A percentile compares a stretch with the other conserved stretches of the same genome.
Conservation (phyloP, 2,888 invertebrate genomes). For the Watsonalla cultraria region DNA sequence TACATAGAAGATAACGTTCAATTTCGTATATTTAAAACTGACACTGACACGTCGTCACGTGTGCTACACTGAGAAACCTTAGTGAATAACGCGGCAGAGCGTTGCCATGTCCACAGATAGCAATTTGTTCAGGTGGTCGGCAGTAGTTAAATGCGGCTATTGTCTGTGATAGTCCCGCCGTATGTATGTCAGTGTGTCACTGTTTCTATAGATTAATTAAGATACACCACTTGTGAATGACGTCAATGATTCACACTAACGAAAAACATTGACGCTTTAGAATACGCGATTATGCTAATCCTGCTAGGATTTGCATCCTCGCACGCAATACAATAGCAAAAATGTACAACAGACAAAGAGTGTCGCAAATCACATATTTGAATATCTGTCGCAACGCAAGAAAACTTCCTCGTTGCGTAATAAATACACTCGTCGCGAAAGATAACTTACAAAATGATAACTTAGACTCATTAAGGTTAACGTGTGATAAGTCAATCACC, state of each 20-base stretch:
- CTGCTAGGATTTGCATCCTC: too few relatives aligned
- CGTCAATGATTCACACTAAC: conserved; percentile 7
- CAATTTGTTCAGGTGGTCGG: conserved; percentile 1
- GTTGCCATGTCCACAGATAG: not conserved
- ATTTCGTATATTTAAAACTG: too few relatives aligned
- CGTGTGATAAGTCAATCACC: not conserved
- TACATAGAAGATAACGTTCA: too few relatives aligned
- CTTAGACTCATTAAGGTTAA: not conserved
- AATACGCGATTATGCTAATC: too few relatives aligned
- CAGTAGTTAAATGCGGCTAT: not conserved
- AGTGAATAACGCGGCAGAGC: too few relatives aligned
- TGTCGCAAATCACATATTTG: too few relatives aligned
- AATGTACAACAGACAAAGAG: too few relatives aligned
- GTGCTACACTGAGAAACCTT: too few relatives aligned
- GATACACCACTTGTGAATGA: conserved; percentile 16
- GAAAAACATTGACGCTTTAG: not conserved
- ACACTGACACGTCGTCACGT: too few relatives aligned
- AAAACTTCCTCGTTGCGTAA: not conserved
- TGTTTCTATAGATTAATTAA: conserved; percentile 30
- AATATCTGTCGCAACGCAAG: too few relatives aligned
- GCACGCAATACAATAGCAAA: too few relatives aligned
- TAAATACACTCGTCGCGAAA: not conserved
- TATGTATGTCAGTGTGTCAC: conserved; percentile 38
- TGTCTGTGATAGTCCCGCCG: not conserved
- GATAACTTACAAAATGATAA: not conserved